phyloP scores from a whole-genome alignment of 2,888 invertebrate species.

The Agrenia bidenticulata region DNA sequence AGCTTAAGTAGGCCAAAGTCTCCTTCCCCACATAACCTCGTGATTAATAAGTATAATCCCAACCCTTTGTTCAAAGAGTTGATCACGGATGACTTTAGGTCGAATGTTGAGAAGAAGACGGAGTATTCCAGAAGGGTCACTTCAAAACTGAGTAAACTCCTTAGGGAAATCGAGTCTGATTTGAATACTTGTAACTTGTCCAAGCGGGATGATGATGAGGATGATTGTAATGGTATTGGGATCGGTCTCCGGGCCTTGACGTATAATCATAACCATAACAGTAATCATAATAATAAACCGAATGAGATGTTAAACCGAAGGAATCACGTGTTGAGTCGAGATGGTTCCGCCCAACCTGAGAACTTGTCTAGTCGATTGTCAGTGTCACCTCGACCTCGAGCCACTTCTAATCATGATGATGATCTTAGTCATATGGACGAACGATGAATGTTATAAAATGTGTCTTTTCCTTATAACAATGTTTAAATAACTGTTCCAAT shows the following conservation, averaged over 20 bases:
- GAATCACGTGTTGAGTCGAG: neutral
- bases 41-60: constrained; percentile 49
- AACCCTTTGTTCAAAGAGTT: constrained; percentile 50
- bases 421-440: too few relatives aligned
- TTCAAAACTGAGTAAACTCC: constrained; percentile 47
- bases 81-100: constrained; percentile 40
- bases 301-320: neutral
- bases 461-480: too few relatives aligned
- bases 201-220: constrained; percentile 21
- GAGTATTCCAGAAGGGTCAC: constrained; percentile 50
- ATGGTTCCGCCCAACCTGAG: neutral
- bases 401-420: too few relatives aligned
- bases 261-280: too few relatives aligned
- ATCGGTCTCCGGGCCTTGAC: neutral
- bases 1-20: constrained; percentile 5
- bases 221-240: constrained; percentile 13
- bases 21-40: constrained; percentile 28
- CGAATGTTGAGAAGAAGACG: constrained; percentile 43
- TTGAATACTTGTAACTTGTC: constrained; percentile 30
- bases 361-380: too few relatives aligned
- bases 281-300: neutral
- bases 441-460: too few relatives aligned
- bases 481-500: too few relatives aligned
- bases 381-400: too few relatives aligned
- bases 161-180: constrained; percentile 49